Evolutionary conservation across 2,888 invertebrate species (phyloP).

Genomic region (Craniophora ligustri): DNA sequence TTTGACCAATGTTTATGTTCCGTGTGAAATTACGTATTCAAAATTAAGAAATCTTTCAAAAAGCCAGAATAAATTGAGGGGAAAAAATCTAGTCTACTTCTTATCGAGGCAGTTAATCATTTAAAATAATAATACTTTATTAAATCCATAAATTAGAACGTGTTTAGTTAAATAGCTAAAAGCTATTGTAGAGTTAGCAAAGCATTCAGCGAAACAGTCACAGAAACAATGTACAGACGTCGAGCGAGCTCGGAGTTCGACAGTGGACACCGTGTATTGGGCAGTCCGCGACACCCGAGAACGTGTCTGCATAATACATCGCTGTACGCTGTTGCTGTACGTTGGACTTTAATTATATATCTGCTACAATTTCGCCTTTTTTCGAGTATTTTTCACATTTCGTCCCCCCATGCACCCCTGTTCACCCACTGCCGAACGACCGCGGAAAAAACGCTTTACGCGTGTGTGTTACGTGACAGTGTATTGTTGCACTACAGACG

Average conservation of each 20-base stretch:
- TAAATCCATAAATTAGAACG: not conserved
- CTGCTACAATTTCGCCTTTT: constrained; percentile 89
- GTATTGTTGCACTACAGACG: constrained; percentile 59
- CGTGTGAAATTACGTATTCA: not conserved
- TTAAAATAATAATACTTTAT: not conserved
- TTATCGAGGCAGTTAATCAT: too few species aligned
- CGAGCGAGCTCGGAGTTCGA: constrained; percentile 41
- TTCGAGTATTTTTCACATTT: constrained; percentile 89
- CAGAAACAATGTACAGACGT: constrained; percentile 26
- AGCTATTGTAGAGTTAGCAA: constrained; percentile 3
- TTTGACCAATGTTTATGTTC: not conserved
- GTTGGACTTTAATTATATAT: constrained; percentile 88
- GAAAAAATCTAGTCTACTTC: too few species aligned
- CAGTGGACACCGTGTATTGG: constrained; percentile 61
- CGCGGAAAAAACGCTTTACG: constrained; percentile 78
- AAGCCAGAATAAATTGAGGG: too few species aligned
- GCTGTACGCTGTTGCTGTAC: constrained; percentile 82
- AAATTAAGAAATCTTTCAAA: too few species aligned
- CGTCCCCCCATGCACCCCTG: constrained; percentile 75
- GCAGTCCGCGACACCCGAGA: constrained; percentile 74
- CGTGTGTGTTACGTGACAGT: constrained; percentile 68
- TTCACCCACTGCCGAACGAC: constrained; percentile 78
- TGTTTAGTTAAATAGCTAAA: constrained; percentile 16
- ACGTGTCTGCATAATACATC: constrained; percentile 86
- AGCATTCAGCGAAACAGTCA: constrained; percentile 36